phyloP scores from a whole-genome alignment of 2,113 vertebrate genomes.

The Sturnus vulgaris region DNA sequence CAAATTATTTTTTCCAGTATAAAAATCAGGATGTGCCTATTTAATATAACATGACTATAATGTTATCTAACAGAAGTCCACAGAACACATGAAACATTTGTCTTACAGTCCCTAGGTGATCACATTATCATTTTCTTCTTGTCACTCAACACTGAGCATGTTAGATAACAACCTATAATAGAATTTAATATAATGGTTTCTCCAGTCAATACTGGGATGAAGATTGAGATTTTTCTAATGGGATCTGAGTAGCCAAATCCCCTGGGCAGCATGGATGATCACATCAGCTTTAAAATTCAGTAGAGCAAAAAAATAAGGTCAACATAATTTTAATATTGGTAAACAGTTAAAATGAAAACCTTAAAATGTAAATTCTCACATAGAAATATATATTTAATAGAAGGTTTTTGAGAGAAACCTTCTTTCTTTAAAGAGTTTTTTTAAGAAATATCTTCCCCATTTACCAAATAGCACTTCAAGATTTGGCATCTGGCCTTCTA shows the following conservation, averaged over 20 bases:
- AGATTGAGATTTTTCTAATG: not conserved
- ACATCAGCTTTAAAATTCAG: not conserved
- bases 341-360: not conserved
- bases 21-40: not conserved
- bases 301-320: not conserved
- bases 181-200: slow-evolving; percentile 4
- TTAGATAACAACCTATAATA: slow-evolving; percentile 9
- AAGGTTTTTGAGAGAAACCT: not conserved
- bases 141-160: not conserved
- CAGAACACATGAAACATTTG: not conserved
- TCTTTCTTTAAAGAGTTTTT: not conserved
- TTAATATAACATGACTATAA: not conserved
- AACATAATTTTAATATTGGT: not conserved
- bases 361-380: not conserved
- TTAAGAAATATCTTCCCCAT: not conserved
- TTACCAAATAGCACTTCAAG: not conserved
- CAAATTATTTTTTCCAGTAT: not conserved
- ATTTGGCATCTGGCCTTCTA: not conserved
- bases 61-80: not conserved
- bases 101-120: slow-evolving; percentile 5
- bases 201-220: slow-evolving; percentile 2
- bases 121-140: slow-evolving; percentile 26
- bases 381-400: not conserved
- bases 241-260: not conserved
- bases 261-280: not conserved